Base-by-base conservation (phyloP, 2,113 vertebrate species). In the Euleptes europaea region DNA sequence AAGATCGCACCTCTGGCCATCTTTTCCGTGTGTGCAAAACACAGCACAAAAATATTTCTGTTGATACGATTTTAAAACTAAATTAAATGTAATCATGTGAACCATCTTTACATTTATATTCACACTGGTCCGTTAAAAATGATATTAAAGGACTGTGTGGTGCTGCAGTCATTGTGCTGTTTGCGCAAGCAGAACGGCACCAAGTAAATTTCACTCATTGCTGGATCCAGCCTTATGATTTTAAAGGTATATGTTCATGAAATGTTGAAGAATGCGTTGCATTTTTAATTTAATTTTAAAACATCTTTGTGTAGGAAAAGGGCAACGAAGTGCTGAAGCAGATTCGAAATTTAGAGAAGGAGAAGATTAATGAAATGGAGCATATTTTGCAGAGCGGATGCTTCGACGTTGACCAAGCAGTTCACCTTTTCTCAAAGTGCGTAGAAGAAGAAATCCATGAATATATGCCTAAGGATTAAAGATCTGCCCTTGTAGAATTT, bases 321-420 rank as follows among this genome's bases (percentile, higher is more conserved):
- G 97, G 96, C 88, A 93, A 95, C 93, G 94, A 94, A 89, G 96
- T 99, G 73, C 87, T 94, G 72, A 90, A 96, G 63, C 81, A 90
- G 6, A 96, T 98, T 94, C 97, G 92, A 85, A 91, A 92, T 60
- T 83, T 99, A 86, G 99, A 99, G 89, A 97, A 96, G 90, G 90
- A 94, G 87, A 97, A 96, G 72, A 94, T 98, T 63, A 88, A 85
- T 83, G 85, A 97, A 90, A 97, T 98, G 96, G 98, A 99, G 92
- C 80, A 89, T 65, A 44, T 97, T 92, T 95, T 99, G 81, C 95
- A 95, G 73, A 89, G 84, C 0, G 95, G 96, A 42, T 82, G 93
- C 89, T 88, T 94, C 9, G 94, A 98, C 23, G 9, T 85, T 19
- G 95, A 97, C 57, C 82, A 94, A 88, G 85, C 93, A 38, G 95